Evolutionary conservation across 2,113 vertebrate species (phyloP), one percentile per base, ranked within the genome.

Genomic region (Eptatretus burgeri): DNA sequence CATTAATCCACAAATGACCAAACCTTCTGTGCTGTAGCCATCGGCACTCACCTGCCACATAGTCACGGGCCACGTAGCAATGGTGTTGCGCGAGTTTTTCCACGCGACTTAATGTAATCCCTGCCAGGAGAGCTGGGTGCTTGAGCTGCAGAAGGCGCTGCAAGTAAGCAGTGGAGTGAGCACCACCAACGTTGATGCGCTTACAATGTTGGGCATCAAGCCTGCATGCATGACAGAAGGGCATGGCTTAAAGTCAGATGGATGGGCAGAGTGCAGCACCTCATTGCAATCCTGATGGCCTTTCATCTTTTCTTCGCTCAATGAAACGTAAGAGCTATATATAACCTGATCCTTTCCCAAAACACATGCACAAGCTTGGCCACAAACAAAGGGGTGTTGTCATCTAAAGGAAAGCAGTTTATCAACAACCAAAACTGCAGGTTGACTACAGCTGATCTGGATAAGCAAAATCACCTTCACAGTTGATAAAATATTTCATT

Each of bases 61-160:
- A 98, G 71, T 98, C 83, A 41, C 77, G 74, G 1, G 87, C 84
- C 0, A 82, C 64, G 68, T 95, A 98, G 73, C 87, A 87, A 68
- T 93, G 87, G 51, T 84, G 79, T 1, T 95, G 87, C 64, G 94
- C 75, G 63, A 95, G 82, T 68, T 98, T 86, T 72, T 98, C 91
- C 80, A 86, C 84, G 27, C 89, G 84, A 70, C 84, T 91, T 14
- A 89, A 80, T 0, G 89, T 91, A 68, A 93, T 77, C 53, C 84
- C 82, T 0, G 81, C 76, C 2, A 88, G 76, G 52, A 94, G 85
- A 11, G 83, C 89, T 0, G 89, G 91, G 60, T 98, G 95, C 66
- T 98, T 98, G 3, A 98, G 79, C 73, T 98, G 91, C 14, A 98
- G 79, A 49, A 98, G 82, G 1, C 86, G 80, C 71, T 95, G 91